Conservation (phyloP, 1,140 invertebrate genomes). For the Drosophila lacertosa region DNA sequence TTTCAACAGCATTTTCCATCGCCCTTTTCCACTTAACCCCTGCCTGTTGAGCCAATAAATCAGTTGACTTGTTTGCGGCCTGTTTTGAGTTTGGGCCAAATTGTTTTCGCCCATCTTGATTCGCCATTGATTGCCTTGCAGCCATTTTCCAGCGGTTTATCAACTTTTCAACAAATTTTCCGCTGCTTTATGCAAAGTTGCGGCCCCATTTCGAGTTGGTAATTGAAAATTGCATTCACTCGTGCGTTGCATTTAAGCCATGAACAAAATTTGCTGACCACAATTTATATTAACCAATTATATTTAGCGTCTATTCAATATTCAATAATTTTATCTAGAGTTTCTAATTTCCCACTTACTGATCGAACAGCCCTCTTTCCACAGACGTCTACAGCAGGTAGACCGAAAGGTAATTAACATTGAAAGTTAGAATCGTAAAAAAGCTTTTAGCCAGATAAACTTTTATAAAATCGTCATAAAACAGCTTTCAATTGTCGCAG, state of each 20-base stretch:
- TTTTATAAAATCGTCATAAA: too few species aligned
- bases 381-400: too few species aligned
- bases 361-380: too few species aligned
- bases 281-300: constrained; percentile 27
- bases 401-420: too few species aligned
- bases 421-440: too few species aligned
- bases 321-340: too few species aligned
- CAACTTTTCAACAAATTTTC: constrained; percentile 10
- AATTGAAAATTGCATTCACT: constrained; percentile 31
- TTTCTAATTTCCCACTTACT: too few species aligned
- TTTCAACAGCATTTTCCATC: constrained; percentile 11
- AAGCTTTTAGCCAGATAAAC: too few species aligned
- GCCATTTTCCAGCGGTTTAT: constrained; percentile 6
- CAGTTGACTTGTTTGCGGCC: constrained; percentile 37
- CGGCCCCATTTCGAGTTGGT: constrained; percentile 6
- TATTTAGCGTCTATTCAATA: too few species aligned
- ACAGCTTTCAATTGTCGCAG: too few species aligned
- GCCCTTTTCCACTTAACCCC: not conserved
- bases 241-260: constrained; percentile 23
- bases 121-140: constrained; percentile 16
- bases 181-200: constrained; percentile 1
- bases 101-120: constrained; percentile 19
- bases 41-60: constrained; percentile 32
- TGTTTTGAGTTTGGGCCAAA: constrained; percentile 23
- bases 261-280: constrained; percentile 9